Percentiles rank a stretch among this genome's conserved stretches.
Evolutionary conservation across 2,113 vertebrate genomes (phyloP).

Genomic region (Fukomys damarensis): DNA sequence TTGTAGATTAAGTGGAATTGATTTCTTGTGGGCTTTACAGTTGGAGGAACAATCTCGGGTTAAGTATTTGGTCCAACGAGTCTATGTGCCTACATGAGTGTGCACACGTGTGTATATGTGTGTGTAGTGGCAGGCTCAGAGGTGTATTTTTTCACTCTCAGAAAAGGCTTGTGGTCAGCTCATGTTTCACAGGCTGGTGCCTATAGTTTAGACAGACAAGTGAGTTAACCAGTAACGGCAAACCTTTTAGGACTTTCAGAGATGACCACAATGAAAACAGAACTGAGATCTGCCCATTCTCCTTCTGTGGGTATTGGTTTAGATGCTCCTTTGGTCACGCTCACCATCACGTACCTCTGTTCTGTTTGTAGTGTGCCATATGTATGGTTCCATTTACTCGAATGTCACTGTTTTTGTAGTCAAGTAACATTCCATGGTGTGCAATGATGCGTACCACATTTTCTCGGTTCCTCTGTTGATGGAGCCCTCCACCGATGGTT

Average conservation of each 20-base stretch:
- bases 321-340: background rate
- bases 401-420: background rate
- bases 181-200: background rate
- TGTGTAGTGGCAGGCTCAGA: background rate
- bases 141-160: background rate
- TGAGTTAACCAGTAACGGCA: background rate
- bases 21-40: background rate
- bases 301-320: background rate
- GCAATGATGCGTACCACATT: background rate
- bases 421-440: background rate
- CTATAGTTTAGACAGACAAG: accelerated
- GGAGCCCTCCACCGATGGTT: background rate
- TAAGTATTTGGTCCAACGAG: background rate
- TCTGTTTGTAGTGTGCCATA: background rate
- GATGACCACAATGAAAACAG: background rate
- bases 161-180: background rate
- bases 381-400: background rate
- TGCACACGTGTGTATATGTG: background rate
- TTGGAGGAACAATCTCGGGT: background rate
- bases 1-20: background rate
- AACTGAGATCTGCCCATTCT: background rate
- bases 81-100: no score
- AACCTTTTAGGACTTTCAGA: background rate
- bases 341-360: background rate
- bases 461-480: background rate